Conservation (phyloP, 2,113 vertebrate species). For the Cyphomyrus discorhynchus region DNA sequence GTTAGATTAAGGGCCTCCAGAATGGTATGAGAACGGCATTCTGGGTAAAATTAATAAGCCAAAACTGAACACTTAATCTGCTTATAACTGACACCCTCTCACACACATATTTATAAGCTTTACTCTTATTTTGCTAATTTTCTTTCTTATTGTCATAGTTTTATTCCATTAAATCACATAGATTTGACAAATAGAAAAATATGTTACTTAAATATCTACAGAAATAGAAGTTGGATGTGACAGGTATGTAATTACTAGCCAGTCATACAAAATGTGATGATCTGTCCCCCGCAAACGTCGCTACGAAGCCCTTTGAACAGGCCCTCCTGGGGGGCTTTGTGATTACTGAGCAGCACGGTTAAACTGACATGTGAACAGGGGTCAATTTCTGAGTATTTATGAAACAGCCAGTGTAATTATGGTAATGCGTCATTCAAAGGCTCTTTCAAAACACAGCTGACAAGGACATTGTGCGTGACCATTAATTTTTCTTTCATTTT, state of each 20-base stretch:
- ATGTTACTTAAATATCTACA: background rate
- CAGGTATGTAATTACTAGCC: background rate
- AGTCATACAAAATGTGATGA: background rate
- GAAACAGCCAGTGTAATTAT: conserved; percentile 29
- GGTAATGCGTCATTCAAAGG: conserved; percentile 33
- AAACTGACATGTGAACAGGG: conserved; percentile 25
- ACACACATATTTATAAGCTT: background rate
- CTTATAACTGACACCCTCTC: background rate
- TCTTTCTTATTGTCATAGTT: background rate
- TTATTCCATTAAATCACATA: background rate
- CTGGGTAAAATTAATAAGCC: background rate
- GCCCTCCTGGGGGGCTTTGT: background rate
- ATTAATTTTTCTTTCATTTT: background rate
- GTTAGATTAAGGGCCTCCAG: background rate
- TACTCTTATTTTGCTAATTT: background rate
- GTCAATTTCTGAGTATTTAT: conserved; percentile 27
- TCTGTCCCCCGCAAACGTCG: background rate
- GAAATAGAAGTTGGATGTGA: background rate
- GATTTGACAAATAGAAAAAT: background rate
- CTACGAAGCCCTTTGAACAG: background rate
- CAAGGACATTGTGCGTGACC: conserved; percentile 17
- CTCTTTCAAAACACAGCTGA: conserved; percentile 7
- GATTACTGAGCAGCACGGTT: conserved; percentile 23
- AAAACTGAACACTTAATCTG: background rate
- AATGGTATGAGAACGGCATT: background rate